Conservation (phyloP, 2,888 invertebrate genomes). For the Noctua janthina region DNA sequence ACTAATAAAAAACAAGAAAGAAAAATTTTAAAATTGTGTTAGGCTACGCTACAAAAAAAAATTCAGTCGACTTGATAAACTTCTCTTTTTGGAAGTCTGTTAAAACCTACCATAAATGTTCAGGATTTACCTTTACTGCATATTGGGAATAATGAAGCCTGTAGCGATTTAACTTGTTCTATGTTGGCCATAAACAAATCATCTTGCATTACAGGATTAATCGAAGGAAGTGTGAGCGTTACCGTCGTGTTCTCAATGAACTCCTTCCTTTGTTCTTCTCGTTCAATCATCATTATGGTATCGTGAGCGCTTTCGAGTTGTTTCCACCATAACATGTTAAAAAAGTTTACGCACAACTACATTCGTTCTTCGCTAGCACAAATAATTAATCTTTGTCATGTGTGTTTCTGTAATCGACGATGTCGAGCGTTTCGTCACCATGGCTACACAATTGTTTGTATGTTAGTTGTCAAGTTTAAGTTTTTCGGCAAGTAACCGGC, state of each 20-base stretch:
- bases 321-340: constrained; percentile 89
- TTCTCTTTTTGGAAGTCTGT: no score
- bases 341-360: constrained; percentile 68
- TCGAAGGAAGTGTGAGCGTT: constrained; percentile 81
- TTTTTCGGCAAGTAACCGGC: constrained; percentile 73
- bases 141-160: constrained; percentile 92
- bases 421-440: constrained; percentile 79
- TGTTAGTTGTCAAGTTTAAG: constrained; percentile 68
- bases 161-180: constrained; percentile 91
- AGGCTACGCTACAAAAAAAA: background rate
- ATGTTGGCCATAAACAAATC: constrained; percentile 84
- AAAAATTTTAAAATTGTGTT: background rate
- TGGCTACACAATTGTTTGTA: constrained; percentile 80
- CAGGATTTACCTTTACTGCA: constrained; percentile 86
- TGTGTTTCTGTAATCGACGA: constrained; percentile 70
- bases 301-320: constrained; percentile 83
- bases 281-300: constrained; percentile 84
- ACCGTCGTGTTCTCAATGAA: constrained; percentile 83
- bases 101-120: constrained; percentile 30
- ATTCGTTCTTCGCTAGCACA: constrained; percentile 72
- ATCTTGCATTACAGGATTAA: constrained; percentile 83
- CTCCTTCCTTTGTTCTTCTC: constrained; percentile 82
- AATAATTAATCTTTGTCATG: constrained; percentile 72
- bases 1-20: background rate
- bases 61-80: no score